Percentiles rank a stretch among this genome's conserved stretches.
Conservation (phyloP, 2,113 vertebrate genomes). For the Malurus elegans region DNA sequence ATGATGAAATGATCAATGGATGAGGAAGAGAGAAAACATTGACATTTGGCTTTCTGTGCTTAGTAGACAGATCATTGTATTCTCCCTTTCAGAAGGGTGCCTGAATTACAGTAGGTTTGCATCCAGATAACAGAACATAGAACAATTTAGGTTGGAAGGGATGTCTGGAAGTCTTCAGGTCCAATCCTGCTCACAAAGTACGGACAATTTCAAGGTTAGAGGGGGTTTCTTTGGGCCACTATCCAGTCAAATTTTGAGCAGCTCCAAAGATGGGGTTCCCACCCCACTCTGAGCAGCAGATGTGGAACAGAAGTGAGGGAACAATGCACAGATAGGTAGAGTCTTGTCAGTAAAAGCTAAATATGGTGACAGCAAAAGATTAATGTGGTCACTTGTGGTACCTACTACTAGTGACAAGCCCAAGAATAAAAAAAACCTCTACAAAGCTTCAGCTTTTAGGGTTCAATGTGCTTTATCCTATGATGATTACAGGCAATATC, state of each 20-base stretch:
- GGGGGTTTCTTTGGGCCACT: neutral
- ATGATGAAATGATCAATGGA: neutral
- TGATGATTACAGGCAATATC: neutral
- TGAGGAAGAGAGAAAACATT: neutral
- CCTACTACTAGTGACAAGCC: neutral
- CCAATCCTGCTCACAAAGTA: neutral
- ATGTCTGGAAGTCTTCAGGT: neutral
- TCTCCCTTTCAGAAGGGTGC: neutral
- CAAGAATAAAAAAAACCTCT: neutral
- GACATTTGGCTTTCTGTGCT: neutral
- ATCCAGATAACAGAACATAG: neutral
- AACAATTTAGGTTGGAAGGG: neutral
- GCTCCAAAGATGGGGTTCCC: neutral
- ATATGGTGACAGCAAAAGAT: neutral
- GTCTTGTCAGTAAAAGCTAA: neutral
- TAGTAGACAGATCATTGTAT: neutral
- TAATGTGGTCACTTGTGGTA: neutral
- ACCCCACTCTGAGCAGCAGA: neutral
- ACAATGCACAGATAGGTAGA: neutral
- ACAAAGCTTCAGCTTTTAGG: neutral
- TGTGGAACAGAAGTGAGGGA: neutral
- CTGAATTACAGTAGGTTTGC: neutral
- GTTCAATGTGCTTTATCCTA: neutral
- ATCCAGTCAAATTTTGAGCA: neutral
- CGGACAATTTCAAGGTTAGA: neutral